Percentiles rank a stretch among this genome's conserved stretches.
Conservation (phyloP, 2,113 vertebrate species). For the Gorsachius goisagi region DNA sequence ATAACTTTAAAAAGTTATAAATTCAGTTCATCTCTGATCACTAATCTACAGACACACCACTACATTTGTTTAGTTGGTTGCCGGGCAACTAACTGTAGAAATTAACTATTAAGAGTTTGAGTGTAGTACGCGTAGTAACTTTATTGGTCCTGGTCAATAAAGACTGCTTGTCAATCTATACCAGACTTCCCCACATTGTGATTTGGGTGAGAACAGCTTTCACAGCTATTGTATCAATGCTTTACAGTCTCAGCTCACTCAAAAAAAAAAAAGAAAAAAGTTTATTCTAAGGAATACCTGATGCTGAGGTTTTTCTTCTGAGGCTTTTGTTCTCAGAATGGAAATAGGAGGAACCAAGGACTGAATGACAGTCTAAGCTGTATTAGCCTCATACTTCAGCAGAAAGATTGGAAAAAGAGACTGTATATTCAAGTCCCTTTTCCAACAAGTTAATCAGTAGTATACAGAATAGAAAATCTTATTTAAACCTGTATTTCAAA, state of each 20-base stretch:
- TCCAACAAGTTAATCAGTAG: neutral
- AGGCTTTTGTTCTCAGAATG: neutral
- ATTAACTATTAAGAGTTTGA: neutral
- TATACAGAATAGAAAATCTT: neutral
- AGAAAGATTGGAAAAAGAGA: neutral
- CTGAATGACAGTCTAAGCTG: neutral
- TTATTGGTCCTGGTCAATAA: neutral
- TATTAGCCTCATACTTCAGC: neutral
- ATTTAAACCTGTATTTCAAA: neutral
- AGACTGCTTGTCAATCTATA: neutral
- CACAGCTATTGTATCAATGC: neutral
- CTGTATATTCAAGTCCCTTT: neutral
- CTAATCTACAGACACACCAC: neutral
- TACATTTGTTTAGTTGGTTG: slow-evolving; percentile 40
- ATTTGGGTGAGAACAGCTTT: neutral
- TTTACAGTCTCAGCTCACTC: neutral
- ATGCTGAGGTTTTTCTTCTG: neutral
- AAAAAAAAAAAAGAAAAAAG: neutral
- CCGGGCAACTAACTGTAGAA: slow-evolving; percentile 39
- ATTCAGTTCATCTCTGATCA: neutral
- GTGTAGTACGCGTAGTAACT: neutral
- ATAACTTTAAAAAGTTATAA: neutral
- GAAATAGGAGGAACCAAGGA: neutral
- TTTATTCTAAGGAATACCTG: neutral
- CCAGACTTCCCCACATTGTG: neutral